These are phyloP conservation scores for Sakesphorus luctuosus DNA, from an alignment of 2,113 vertebrate species.

Conservation along the genomic window DNA sequence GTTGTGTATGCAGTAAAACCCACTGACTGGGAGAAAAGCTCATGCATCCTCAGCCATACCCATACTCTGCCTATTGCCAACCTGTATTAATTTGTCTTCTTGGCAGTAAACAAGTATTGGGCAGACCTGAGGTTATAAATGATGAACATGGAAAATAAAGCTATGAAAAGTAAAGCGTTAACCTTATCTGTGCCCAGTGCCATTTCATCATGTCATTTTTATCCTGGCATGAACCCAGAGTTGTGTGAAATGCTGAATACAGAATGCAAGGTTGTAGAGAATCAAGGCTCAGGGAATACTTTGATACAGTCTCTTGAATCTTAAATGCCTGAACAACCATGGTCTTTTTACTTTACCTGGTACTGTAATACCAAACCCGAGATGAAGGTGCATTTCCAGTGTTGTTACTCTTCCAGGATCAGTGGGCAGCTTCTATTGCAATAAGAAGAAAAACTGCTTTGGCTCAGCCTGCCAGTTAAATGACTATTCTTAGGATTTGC, in stretches of 20 bases:
- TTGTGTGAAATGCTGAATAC: background rate
- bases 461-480: background rate
- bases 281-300: background rate
- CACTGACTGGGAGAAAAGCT: background rate
- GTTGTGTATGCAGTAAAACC: fast-evolving
- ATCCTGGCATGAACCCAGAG: background rate
- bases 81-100: background rate
- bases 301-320: background rate
- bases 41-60: background rate
- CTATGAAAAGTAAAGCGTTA: background rate
- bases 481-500: background rate
- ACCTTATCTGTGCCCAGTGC: background rate
- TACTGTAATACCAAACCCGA: background rate
- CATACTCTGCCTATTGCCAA: fast-evolving
- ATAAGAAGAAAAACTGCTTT: background rate
- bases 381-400: background rate
- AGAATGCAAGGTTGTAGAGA: background rate
- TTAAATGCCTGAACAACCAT: background rate
- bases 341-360: background rate
- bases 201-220: background rate
- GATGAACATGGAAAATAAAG: background rate
- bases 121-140: background rate
- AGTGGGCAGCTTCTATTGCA: background rate
- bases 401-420: background rate
- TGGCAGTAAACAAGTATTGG: background rate